Base-by-base conservation (phyloP, 1,140 invertebrate species). In the Phortica variegata region DNA sequence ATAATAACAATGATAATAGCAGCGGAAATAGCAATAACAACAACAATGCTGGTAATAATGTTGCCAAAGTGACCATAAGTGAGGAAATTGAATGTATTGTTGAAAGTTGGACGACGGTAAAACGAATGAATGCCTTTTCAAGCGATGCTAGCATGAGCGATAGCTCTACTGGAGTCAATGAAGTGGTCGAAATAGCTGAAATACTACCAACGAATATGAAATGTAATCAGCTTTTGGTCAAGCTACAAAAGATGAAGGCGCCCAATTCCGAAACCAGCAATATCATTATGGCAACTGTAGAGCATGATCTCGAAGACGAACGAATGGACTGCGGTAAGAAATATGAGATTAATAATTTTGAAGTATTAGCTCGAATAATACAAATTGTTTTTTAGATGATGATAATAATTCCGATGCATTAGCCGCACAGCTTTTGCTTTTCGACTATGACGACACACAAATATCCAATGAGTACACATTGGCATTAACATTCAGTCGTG, bases 401-500 rank as follows among this genome's bases (percentile, higher is more conserved):
- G 48, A 65, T 15, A 58, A 60, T 8, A 66, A 73, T 39, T 47
- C 49, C 6, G 65, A 69, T 54, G 51, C 18, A 56, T 58, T 71
- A 21, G 66, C 61, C 0, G 71, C 70, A 3, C 73, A 75, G 47
- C 34, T 86, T 3, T 54, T 87, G 5, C 61, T 86, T 2, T 87
- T 85, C 47, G 76, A 80, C 15, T 69, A 85, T 20, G 81, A 84
- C 54, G 82, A 80, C 21, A 78, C 71, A 3, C 81, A 80, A 52
- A 60, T 86, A 20, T 75, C 81, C 3, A 81, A 85, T 38, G 81
- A 84, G 56, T 85, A 86, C 2, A 76, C 86, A 3, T 73, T 80
- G 21, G 79, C 82, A 16, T 80, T 83, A 59, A 85, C 86, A 59
- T 75, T 90, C 34, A 77, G 79, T 15, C 78, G 77, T 26, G 78